These are phyloP conservation scores for Rhagologus leucostigma DNA, from an alignment of 2,113 vertebrate genomes.

Conservation along the genomic window DNA sequence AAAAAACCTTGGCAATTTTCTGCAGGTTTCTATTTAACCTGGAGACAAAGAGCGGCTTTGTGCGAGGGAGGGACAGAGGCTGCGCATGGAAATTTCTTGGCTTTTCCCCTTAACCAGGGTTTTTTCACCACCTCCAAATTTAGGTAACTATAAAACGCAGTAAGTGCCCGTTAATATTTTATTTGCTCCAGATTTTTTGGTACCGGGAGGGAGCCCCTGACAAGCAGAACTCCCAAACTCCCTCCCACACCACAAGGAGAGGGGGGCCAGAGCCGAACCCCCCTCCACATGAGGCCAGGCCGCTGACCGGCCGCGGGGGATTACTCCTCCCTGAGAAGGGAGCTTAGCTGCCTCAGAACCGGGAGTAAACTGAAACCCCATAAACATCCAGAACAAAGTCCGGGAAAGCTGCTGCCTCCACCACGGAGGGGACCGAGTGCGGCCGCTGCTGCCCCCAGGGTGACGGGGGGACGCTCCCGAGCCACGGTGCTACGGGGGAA, in stretches of 20 bases:
- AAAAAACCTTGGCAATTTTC: conserved; percentile 36
- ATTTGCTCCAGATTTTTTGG: not conserved
- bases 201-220: not conserved
- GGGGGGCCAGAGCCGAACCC: not conserved
- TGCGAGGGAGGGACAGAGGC: not conserved
- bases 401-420: not conserved
- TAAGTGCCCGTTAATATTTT: not conserved
- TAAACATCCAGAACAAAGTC: conserved; percentile 26
- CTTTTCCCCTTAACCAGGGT: not conserved
- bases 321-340: not conserved
- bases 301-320: not conserved
- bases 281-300: not conserved
- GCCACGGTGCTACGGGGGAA: accelerated
- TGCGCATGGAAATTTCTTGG: conserved; percentile 35
- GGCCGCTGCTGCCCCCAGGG: not conserved
- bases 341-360: conserved; percentile 20
- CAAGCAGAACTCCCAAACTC: not conserved
- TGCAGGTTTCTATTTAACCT: conserved; percentile 58
- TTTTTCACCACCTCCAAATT: conserved; percentile 45
- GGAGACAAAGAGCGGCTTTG: conserved; percentile 64
- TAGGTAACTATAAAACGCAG: conserved; percentile 28
- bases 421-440: accelerated
- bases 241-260: not conserved
- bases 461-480: accelerated
- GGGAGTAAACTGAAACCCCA: conserved; percentile 19